Evolutionary conservation across 2,797 vertebrate genomes (phyloP).

Genomic region (Hirundo rustica): DNA sequence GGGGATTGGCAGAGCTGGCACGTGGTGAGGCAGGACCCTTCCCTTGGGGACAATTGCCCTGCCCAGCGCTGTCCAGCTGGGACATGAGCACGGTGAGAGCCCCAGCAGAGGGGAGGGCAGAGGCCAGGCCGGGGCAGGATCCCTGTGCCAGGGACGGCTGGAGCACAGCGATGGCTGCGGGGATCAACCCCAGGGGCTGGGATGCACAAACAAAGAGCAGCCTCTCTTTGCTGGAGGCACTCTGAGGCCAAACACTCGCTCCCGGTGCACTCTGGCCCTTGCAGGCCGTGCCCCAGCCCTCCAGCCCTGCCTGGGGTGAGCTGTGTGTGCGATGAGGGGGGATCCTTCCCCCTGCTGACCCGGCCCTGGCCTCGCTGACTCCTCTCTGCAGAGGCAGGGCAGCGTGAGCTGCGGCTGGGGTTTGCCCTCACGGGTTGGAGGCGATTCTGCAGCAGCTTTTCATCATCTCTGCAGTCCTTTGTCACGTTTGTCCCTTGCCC

Average conservation of each 20-base stretch:
- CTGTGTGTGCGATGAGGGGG: background rate
- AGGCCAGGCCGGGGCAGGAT: background rate
- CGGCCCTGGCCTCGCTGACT: too few species aligned
- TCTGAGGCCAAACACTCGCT: background rate
- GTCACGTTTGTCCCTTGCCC: background rate
- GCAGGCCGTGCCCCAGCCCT: background rate
- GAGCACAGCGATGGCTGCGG: background rate
- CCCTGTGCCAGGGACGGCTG: background rate
- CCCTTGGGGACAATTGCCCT: background rate
- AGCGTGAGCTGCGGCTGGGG: background rate
- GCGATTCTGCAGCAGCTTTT: background rate
- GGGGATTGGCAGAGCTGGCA: background rate
- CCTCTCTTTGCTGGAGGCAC: background rate
- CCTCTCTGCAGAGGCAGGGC: background rate
- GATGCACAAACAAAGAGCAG: background rate
- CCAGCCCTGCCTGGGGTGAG: background rate
- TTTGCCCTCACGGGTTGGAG: background rate
- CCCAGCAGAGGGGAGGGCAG: background rate
- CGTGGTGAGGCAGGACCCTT: background rate
- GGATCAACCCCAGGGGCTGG: background rate
- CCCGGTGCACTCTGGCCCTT: background rate
- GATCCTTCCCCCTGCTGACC: background rate
- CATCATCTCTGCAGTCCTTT: background rate
- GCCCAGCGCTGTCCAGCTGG: background rate
- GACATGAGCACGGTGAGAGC: too few species aligned